Base-by-base conservation (phyloP, 2,888 invertebrate genomes). In the Ophion costatus region DNA sequence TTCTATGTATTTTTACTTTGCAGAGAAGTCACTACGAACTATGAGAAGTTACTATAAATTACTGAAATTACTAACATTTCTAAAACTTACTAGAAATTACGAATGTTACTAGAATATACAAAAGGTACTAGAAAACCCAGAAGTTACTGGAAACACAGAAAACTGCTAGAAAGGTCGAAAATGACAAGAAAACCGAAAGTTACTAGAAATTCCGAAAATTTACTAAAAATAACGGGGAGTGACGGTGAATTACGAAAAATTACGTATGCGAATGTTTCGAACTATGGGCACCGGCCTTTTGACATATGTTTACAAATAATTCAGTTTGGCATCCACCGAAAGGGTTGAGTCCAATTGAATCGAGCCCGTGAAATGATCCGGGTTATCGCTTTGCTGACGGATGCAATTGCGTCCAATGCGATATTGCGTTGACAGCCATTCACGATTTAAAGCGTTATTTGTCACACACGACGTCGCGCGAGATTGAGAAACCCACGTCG, bases 361-460 rank as follows among this genome's bases (percentile, higher is more conserved):
- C 9, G 6, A 17, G 29, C 24, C 9, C 17, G 38, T 17, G 7
- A 17, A 51, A 69, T 24, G 17, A 69, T 17, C 24, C 69, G 64
- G 9, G 64, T 22, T 51, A 64, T 42, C 63, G n/a, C 63, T 63
- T 70, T 5, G 17, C n/a, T 45, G 69, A 64, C 78, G 78, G 81
- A 81, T 81, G 69, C 73, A 78, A 67, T 64, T 78, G 69, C 74
- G 61, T 81, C 63, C 63, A 70, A 80, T 67, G 56, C 67, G 63
- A 22, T 38, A 9, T 69, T 66, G 51, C 51, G 17, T 51, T 78
- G 74, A 74, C 70, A 70, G 75, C 69, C 51, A 51, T 51, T 14
- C 17, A 69, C 69, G 70, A 81, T 81, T 77, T 71, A 70, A 20
- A 45, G 51, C 42, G 67, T 80, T 81, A 81, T 84, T 84, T 81